These are phyloP conservation scores for Pasiphila rectangulata DNA, from an alignment of 2,888 invertebrate genomes.

Conservation along the genomic window DNA sequence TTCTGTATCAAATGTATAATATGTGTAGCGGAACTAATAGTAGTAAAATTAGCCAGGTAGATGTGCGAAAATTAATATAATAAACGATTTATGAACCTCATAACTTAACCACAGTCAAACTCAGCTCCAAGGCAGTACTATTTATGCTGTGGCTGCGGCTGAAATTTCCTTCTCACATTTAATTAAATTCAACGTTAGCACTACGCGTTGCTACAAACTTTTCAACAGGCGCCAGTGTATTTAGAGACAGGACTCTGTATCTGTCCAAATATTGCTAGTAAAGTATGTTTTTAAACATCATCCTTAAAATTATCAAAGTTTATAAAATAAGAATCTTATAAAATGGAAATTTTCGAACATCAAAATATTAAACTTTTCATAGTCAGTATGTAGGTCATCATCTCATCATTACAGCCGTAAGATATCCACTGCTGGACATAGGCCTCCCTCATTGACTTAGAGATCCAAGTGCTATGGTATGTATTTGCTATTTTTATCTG, in stretches of 20 bases:
- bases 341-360: no score
- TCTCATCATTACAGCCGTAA: no score
- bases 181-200: conserved; percentile 28
- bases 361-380: no score
- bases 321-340: no score
- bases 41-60: conserved; percentile 7
- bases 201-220: conserved; percentile 32
- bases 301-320: no score
- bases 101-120: conserved; percentile 31
- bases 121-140: conserved; percentile 13
- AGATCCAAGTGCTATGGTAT: no score
- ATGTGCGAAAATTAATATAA: conserved; percentile 26
- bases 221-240: conserved; percentile 28
- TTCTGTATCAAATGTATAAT: neutral
- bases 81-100: conserved; percentile 34
- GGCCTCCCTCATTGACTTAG: no score
- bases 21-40: neutral
- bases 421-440: no score
- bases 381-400: no score
- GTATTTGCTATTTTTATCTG: no score
- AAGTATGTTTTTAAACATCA: no score
- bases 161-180: conserved; percentile 31
- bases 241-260: conserved; percentile 2
- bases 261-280: neutral
- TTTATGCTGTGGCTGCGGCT: conserved; percentile 23